Evolutionary conservation across 2,113 vertebrate genomes (phyloP), one percentile per base, ranked within the genome.

Genomic region (Misgurnus mizolepis): DNA sequence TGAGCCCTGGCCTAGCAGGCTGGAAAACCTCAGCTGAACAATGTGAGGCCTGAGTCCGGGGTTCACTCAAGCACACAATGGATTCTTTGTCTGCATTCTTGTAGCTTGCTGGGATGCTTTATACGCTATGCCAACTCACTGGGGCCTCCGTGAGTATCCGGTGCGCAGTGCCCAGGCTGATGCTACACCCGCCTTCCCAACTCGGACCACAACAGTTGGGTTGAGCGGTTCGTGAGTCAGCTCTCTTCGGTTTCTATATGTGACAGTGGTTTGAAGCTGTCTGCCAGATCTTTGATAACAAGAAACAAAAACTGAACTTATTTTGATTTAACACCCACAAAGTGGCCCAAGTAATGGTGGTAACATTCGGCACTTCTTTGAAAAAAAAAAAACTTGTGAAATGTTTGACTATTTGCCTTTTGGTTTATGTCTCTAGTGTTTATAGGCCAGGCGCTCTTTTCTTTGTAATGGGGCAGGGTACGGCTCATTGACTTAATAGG

Each of bases 31-130:
- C 58, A 60, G 75, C 50, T 50, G 34, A 87, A 91, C 88, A 87
- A 86, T 87, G 82, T 76, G 78, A 67, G 78, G 86, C 83, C 87
- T 85, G 82, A 84, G 82, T 85, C 81, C 60, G 71, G 64, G 49
- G 84, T 85, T 86, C 85, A 80, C 87, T 85, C 83, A 74, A 81
- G 85, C 66, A 43, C 83, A 90, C 87, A 89, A 93, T 89, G 86
- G 83, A 80, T 65, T 87, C 89, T 91, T 93, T 94, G 90, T 93
- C 50, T 86, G 83, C 71, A 49, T 85, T 85, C 84, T 86, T 87
- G 82, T 85, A 87, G 82, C 64, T 89, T 84, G 87, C 87, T 82
- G 50, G 87, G 88, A 87, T 88, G 86, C 88, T 83, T 89, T 85
- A 83, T 89, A 84, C 79, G 80, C 88, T 82, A 85, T 90, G 90